Conservation (phyloP, 1,140 invertebrate genomes). For the Diploscapter pachys region DNA sequence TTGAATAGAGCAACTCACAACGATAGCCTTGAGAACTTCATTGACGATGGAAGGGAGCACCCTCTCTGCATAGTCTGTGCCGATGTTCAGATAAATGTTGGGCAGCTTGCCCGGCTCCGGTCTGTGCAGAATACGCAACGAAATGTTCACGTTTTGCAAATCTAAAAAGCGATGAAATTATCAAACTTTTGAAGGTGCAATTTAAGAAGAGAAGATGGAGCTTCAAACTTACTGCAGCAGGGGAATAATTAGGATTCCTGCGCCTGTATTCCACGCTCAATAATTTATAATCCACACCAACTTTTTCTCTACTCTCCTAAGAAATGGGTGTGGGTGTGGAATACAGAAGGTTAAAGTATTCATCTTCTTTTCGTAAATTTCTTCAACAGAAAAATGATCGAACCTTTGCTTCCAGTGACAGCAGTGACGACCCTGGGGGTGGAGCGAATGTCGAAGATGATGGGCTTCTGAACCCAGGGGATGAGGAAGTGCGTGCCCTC, state of each 20-base stretch:
- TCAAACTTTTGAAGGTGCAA: conserved; percentile 3
- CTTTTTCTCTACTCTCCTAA: too few species aligned
- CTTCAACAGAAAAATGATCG: conserved; percentile 14
- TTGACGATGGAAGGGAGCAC: conserved; percentile 97
- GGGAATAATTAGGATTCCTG: background rate
- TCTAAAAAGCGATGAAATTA: conserved; percentile 67
- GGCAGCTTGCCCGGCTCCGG: conserved; percentile 80
- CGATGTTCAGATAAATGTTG: conserved; percentile 91
- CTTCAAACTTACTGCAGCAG: background rate
- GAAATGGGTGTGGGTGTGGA: too few species aligned
- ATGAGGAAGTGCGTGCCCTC: conserved; percentile 99
- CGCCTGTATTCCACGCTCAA: too few species aligned
- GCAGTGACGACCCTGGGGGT: conserved; percentile 93
- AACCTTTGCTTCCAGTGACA: conserved; percentile 93
- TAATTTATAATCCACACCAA: too few species aligned
- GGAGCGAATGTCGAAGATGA: conserved; percentile 94
- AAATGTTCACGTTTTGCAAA: conserved; percentile 99
- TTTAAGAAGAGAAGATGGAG: background rate
- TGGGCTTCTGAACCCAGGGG: conserved; percentile 95
- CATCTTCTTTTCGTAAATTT: background rate
- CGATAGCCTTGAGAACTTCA: conserved; percentile 97
- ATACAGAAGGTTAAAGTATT: too few species aligned
- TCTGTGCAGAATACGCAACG: conserved; percentile 91
- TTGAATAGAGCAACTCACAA: conserved; percentile 64
- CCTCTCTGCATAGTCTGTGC: conserved; percentile 95